Percentiles rank a stretch among this genome's conserved stretches.
phyloP scores from a whole-genome alignment of 1,140 invertebrate species.

The Neoseiulus cucumeris region DNA sequence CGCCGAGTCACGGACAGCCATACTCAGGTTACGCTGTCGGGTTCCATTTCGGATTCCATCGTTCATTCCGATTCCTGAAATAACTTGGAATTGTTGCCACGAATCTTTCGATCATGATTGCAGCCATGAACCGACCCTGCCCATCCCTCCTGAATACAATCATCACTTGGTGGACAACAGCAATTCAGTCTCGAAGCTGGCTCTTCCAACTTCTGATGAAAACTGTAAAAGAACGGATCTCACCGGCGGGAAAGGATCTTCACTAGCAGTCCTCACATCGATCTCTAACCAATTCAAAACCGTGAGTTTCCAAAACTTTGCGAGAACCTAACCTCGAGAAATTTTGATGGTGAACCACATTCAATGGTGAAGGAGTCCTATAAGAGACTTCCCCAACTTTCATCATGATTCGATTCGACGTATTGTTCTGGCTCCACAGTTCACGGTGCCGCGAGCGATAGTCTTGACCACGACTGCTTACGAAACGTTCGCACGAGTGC shows the following conservation, averaged over 20 bases:
- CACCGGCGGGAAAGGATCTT: conserved; percentile 49
- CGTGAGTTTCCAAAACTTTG: not conserved
- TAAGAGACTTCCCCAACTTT: too few relatives aligned
- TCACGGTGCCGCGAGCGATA: conserved; percentile 35
- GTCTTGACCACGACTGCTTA: conserved; percentile 37
- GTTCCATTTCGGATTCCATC: too few relatives aligned
- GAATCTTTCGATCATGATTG: too few relatives aligned
- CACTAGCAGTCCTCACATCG: conserved; percentile 37
- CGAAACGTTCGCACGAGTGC: conserved; percentile 24
- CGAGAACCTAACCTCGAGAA: too few relatives aligned
- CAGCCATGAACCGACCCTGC: not conserved
- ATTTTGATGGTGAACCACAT: too few relatives aligned
- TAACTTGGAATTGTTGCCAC: too few relatives aligned
- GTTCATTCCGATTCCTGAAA: too few relatives aligned
- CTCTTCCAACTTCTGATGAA: conserved; percentile 29
- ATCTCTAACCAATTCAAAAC: not conserved
- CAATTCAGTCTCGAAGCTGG: conserved; percentile 18
- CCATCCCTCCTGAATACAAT: not conserved
- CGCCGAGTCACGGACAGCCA: too few relatives aligned
- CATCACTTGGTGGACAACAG: not conserved
- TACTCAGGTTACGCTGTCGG: too few relatives aligned
- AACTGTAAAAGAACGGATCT: conserved; percentile 29
- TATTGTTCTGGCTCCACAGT: too few relatives aligned
- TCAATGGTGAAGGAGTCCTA: too few relatives aligned
- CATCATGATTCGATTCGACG: too few relatives aligned